Percentiles rank a stretch among this genome's conserved stretches.
These are phyloP conservation scores for Pangasius sanitwongsei DNA, from an alignment of 2,797 vertebrate genomes.

Conservation along the genomic window DNA sequence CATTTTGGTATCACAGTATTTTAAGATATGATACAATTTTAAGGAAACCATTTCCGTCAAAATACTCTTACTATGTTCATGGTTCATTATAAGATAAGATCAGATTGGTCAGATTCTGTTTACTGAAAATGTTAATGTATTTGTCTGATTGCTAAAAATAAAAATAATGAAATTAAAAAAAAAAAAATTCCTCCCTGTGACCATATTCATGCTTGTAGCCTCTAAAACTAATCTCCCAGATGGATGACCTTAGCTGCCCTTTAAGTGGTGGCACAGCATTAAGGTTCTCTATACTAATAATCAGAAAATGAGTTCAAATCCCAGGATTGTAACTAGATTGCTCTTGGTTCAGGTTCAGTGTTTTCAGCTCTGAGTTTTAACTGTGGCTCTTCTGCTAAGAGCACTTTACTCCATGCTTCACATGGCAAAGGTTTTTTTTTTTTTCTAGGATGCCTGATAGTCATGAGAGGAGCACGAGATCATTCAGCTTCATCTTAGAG, in stretches of 20 bases:
- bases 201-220: background rate
- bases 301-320: background rate
- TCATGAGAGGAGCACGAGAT: conserved; percentile 15
- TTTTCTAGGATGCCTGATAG: background rate
- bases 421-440: background rate
- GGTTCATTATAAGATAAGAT: background rate
- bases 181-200: background rate
- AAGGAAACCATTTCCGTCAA: background rate
- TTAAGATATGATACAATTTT: background rate
- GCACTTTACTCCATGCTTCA: background rate
- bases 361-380: background rate
- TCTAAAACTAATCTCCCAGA: background rate
- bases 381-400: background rate
- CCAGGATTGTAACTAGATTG: background rate
- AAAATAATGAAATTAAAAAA: background rate
- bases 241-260: background rate
- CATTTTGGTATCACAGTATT: background rate
- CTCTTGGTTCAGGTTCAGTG: background rate
- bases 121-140: background rate
- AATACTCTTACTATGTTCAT: background rate
- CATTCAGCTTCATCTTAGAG: background rate
- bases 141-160: conserved; percentile 7
- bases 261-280: background rate
- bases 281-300: background rate
- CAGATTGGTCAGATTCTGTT: conserved; percentile 1